phyloP scores from a whole-genome alignment of 1,140 invertebrate genomes.

The Frieseomelitta varia region DNA sequence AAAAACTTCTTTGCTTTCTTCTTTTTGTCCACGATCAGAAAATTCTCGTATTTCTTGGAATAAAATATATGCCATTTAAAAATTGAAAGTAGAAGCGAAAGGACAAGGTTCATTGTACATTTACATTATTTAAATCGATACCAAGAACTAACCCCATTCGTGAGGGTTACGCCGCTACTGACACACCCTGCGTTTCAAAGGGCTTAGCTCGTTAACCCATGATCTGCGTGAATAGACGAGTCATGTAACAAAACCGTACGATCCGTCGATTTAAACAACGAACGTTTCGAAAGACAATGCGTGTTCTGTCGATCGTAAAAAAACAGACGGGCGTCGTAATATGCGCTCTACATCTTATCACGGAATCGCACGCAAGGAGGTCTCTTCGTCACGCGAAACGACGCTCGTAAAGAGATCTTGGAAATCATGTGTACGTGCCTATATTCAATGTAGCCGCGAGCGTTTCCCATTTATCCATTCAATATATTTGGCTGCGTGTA shows the following conservation, averaged over 20 bases:
- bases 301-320: neutral
- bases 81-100: too few relatives aligned
- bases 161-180: neutral
- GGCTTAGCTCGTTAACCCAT: neutral
- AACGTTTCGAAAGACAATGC: neutral
- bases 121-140: too few relatives aligned
- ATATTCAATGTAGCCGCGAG: neutral
- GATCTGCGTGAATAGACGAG: neutral
- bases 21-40: too few relatives aligned
- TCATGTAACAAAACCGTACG: neutral
- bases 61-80: too few relatives aligned
- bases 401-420: constrained; percentile 41
- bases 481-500: constrained; percentile 16
- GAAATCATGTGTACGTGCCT: constrained; percentile 1
- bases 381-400: constrained; percentile 38
- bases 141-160: neutral
- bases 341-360: neutral
- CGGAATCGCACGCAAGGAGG: constrained; percentile 28
- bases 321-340: constrained; percentile 25
- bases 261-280: neutral
- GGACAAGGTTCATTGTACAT: too few relatives aligned
- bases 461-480: constrained; percentile 33
- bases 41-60: too few relatives aligned
- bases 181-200: neutral
- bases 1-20: too few relatives aligned